Conservation (phyloP, 1,140 invertebrate genomes). For the Pemphigus obesinymphae region DNA sequence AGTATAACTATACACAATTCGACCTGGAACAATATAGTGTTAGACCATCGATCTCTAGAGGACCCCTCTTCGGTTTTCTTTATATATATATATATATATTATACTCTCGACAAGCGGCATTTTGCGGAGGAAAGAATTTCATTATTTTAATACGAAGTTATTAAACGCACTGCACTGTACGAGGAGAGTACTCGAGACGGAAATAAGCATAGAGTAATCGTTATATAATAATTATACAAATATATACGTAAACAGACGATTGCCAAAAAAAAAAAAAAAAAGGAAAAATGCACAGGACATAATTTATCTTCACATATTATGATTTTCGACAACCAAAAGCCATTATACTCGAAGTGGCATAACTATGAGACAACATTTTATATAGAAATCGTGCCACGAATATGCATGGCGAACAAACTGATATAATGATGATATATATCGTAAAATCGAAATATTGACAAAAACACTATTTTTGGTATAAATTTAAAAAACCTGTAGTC, state of each 20-base stretch:
- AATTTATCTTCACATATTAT: not conserved
- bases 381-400: no score
- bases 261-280: not conserved
- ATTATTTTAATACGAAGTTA: not conserved
- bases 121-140: constrained; percentile 11
- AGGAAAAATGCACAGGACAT: not conserved
- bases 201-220: not conserved
- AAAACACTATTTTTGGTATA: not conserved
- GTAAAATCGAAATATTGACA: not conserved
- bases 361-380: no score
- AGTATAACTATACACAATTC: not conserved
- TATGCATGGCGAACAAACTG: no score
- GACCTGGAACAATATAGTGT: constrained; percentile 1
- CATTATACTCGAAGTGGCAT: no score
- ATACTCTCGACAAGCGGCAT: not conserved
- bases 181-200: not conserved
- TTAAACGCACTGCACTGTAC: no score
- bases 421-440: not conserved
- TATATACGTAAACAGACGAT: not conserved
- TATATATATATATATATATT: no score
- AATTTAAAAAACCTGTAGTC: not conserved
- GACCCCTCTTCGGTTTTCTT: not conserved
- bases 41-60: constrained; percentile 4
- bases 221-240: not conserved
- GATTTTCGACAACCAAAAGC: not conserved